Evolutionary conservation across 2,888 invertebrate genomes (phyloP).

Genomic region (Zygogramma bicolorata): DNA sequence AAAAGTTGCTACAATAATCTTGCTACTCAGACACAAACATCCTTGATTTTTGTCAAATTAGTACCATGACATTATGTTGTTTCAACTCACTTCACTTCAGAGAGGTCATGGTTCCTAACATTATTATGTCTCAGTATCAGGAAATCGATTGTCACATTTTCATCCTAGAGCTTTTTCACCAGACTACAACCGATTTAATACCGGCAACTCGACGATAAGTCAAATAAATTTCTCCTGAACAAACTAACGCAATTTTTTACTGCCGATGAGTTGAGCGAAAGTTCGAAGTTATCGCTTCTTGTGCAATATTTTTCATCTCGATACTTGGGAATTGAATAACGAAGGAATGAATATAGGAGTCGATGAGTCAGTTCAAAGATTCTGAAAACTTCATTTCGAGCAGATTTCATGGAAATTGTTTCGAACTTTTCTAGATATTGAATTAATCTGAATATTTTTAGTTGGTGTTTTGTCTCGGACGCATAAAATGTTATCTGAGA

Average conservation of each 20-base stretch:
- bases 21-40: too few relatives aligned
- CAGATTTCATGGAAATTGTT: background rate
- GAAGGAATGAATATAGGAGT: background rate
- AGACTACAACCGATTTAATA: too few relatives aligned
- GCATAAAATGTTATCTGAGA: too few relatives aligned
- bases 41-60: too few relatives aligned
- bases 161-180: too few relatives aligned
- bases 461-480: too few relatives aligned
- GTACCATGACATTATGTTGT: too few relatives aligned
- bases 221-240: background rate
- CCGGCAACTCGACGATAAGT: background rate
- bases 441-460: background rate
- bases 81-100: too few relatives aligned
- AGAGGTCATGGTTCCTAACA: too few relatives aligned
- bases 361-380: background rate
- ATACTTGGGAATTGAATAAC: background rate
- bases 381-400: background rate
- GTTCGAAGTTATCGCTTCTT: background rate
- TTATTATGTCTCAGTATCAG: too few relatives aligned
- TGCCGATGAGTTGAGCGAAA: background rate
- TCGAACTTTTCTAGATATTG: background rate
- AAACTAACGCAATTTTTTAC: background rate
- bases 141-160: too few relatives aligned
- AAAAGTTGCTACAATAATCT: too few relatives aligned
- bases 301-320: background rate